Percentiles rank a stretch among this genome's conserved stretches.
These are phyloP conservation scores for Drosophila parvula DNA, from an alignment of 1,140 invertebrate species.

Conservation along the genomic window DNA sequence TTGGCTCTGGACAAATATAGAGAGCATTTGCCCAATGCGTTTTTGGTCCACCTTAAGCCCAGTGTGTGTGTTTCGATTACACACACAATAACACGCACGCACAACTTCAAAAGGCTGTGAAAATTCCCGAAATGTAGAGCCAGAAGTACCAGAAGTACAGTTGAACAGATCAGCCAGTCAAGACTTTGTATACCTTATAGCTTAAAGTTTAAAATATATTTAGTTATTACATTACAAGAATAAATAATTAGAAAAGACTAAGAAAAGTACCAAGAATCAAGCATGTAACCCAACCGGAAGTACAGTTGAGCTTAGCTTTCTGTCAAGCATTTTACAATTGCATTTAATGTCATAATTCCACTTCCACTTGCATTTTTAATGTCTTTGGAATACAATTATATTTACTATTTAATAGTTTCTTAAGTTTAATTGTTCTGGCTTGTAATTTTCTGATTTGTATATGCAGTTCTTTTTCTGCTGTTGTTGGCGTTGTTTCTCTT, in stretches of 20 bases:
- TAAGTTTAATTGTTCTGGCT: background rate
- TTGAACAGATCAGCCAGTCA: background rate
- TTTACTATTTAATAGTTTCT: too few species aligned
- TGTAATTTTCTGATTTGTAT: background rate
- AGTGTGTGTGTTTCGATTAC: background rate
- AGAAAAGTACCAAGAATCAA: background rate
- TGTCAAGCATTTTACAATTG: background rate
- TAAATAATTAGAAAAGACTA: background rate
- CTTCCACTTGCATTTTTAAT: background rate
- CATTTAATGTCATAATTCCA: background rate
- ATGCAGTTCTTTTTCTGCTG: background rate
- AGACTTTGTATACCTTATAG: too few species aligned
- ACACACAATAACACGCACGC: background rate
- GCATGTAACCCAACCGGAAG: background rate
- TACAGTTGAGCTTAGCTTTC: constrained; percentile 7
- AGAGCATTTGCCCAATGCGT: constrained; percentile 22
- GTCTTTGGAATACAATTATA: too few species aligned
- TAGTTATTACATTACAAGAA: too few species aligned
- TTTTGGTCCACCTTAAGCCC: constrained; percentile 22
- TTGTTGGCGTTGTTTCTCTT: background rate
- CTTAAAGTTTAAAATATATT: too few species aligned
- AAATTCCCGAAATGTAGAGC: background rate
- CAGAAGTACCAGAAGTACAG: background rate
- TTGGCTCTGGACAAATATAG: constrained; percentile 53
- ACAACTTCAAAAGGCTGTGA: constrained; percentile 2